Base-by-base conservation (phyloP, 2,888 invertebrate genomes). In the Trilocha varians region DNA sequence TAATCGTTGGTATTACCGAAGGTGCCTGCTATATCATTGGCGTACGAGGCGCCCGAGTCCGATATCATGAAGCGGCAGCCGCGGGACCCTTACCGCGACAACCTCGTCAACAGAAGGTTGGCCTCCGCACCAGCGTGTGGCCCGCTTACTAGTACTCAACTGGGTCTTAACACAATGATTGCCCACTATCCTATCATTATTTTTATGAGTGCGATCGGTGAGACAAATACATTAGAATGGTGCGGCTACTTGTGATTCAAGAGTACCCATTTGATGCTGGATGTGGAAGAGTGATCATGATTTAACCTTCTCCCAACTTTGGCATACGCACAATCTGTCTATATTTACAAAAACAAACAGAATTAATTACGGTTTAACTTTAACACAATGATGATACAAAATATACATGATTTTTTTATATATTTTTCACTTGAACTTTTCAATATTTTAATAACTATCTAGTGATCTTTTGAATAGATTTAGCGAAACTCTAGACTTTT, bases 11-110 rank as follows among this genome's bases (percentile, higher is more conserved):
- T 86, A 83, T 88, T 87, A 87, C 87, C 78, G 85, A 91, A 95
- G 97, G 95, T 96, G 90, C 97, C 97, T 88, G 97, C 97, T 90
- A 98, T 97, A 90, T 97, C 97, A 88, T 92, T 98, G 91, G 97
- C 97, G 89, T 98, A 98, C 89, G 97, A 98, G 91, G 95, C 96
- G 88, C 96, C 97, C 87, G 97, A 98, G 91, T 96, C 95, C 86
- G 97, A 97, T 92, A 98, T 97, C 89, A 97, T 97, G 97, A 97
- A 97, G 93, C 93, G 97, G 86, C 94, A 95, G 90, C 97, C 97
- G 77, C 93, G 97, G 90, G 93, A 97, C 91, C 97, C 97, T 79
- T 93, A 95, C 90, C 94, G 93, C 88, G 98, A 98, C 92, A 97
- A 97, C 91, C 94, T 98, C 90, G 97, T 98, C 87, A 98, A 98